phyloP scores from a whole-genome alignment of 2,797 vertebrate species.

The Silurus aristotelis region DNA sequence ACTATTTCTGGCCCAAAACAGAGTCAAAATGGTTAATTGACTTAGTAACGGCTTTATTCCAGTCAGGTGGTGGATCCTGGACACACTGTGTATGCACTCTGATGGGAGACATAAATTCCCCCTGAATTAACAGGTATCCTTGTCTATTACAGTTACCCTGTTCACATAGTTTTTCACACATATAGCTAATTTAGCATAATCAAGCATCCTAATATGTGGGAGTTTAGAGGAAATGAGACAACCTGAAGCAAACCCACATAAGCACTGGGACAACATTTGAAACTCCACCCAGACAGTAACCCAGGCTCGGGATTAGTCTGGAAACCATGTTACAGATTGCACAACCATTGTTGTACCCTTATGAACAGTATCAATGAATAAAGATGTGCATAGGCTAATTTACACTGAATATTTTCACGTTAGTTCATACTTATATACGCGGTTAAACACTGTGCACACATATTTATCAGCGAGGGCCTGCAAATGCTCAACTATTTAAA shows the following conservation, averaged over 20 bases:
- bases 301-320: background rate
- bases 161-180: background rate
- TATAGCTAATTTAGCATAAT: background rate
- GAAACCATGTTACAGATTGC: background rate
- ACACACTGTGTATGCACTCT: background rate
- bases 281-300: background rate
- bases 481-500: background rate
- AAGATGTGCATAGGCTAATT: background rate
- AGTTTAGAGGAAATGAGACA: background rate
- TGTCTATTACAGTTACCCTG: background rate
- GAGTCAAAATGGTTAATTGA: background rate
- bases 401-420: background rate
- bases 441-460: background rate
- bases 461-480: background rate
- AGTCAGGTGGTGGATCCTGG: background rate
- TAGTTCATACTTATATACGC: background rate
- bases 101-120: background rate
- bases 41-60: slow-evolving; percentile 5
- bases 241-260: background rate
- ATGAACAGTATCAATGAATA: background rate
- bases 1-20: background rate
- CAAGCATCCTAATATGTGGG: background rate
- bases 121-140: background rate
- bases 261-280: background rate
- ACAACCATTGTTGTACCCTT: background rate